Evolutionary conservation across 1,140 invertebrate genomes (phyloP).

Genomic region (Halictus rubicundus): DNA sequence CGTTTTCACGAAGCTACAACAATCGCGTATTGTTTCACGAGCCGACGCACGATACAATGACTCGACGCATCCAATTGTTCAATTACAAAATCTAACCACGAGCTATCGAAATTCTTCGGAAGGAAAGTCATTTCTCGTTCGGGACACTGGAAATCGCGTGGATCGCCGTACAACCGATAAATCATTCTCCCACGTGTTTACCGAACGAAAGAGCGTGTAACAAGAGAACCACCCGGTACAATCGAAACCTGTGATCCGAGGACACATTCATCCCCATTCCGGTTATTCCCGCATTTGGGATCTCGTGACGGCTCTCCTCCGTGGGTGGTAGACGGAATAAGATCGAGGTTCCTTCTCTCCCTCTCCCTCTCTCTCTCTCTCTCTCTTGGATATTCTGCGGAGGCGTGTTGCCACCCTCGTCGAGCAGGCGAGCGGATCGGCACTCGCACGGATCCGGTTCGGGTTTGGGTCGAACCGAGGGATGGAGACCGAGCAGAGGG

Average conservation of each 20-base stretch:
- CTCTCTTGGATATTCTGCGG: too few species aligned
- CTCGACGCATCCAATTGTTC: too few species aligned
- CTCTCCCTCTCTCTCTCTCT: not conserved
- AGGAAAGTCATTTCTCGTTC: too few species aligned
- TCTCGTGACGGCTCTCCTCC: slow-evolving; percentile 36
- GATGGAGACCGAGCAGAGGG: slow-evolving; percentile 37
- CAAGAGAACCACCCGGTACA: slow-evolving; percentile 13
- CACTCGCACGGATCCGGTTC: slow-evolving; percentile 18
- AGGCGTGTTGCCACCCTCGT: not conserved
- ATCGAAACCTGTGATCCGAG: slow-evolving; percentile 7
- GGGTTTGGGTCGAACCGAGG: not conserved
- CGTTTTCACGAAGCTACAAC: too few species aligned
- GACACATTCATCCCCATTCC: slow-evolving; percentile 13
- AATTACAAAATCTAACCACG: too few species aligned
- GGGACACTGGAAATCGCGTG: too few species aligned
- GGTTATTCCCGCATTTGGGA: slow-evolving; percentile 50
- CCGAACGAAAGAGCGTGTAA: not conserved
- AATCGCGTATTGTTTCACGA: too few species aligned
- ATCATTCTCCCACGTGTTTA: not conserved
- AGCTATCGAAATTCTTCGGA: too few species aligned
- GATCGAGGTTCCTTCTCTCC: slow-evolving; percentile 16
- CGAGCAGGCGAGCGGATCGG: not conserved
- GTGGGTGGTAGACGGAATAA: slow-evolving; percentile 67
- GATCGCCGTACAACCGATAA: not conserved
- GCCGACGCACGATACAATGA: too few species aligned